These are phyloP conservation scores for Agapornis roseicollis DNA, from an alignment of 2,113 vertebrate genomes.

Conservation along the genomic window DNA sequence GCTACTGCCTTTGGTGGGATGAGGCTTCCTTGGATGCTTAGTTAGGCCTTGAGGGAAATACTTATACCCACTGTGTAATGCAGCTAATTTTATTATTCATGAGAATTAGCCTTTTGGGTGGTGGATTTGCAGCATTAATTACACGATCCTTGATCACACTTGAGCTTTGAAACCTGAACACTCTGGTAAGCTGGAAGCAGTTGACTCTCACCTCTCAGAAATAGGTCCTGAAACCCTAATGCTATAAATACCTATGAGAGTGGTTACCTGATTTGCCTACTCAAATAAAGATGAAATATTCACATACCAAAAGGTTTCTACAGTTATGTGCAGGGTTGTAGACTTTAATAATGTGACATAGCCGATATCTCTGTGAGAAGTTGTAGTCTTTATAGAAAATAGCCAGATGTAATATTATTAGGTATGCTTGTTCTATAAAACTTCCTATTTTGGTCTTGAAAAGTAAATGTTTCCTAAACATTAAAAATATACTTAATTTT, in stretches of 20 bases:
- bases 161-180: conserved; percentile 10
- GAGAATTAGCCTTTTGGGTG: background rate
- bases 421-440: background rate
- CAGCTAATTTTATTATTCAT: background rate
- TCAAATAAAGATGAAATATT: background rate
- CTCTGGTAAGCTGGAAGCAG: background rate
- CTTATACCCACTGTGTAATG: background rate
- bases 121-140: background rate
- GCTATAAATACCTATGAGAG: background rate
- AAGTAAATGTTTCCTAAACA: background rate
- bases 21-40: background rate
- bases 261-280: background rate
- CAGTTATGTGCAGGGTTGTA: background rate
- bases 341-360: background rate
- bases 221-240: background rate
- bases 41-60: background rate
- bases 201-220: background rate
- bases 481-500: background rate
- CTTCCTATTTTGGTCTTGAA: background rate
- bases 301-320: background rate
- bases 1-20: background rate
- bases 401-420: background rate
- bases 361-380: background rate
- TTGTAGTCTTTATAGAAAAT: background rate
- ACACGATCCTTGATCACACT: background rate